Base-by-base conservation (phyloP, 2,113 vertebrate species). In the Poeciliopsis prolifica region DNA sequence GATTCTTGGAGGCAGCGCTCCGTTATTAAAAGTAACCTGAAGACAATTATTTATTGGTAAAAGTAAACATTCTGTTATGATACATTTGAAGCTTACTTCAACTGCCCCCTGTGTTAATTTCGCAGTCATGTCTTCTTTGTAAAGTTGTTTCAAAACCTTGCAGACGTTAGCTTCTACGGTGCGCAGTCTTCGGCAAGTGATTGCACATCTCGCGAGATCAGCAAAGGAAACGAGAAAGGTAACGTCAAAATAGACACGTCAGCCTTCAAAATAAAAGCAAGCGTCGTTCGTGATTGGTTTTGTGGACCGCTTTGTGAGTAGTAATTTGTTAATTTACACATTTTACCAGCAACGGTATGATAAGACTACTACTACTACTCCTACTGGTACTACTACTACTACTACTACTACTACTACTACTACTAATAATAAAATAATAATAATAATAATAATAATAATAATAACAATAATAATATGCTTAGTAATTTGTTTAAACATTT, bases 91-190 rank as follows among this genome's bases (percentile, higher is more conserved):
- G 51, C 80, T 85, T 85, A 92, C 92, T 72, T 87, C 68, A 62
- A 92, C 15, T 8, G 92, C 92, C 69, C 91, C 91, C 29, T 73
- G 22, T 10, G 92, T 87, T 22, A 92, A 83, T 35, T 7, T n/a
- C 0, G 60, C 33, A 62, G 30, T 69, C 90, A 93, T 93, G 2
- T 73, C 29, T 29, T 4, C 1, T 4, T 9, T 0, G 7, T 33
- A 70, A 65, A 65, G 44, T 37, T 13, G 31, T 17, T 65, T 0
- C 5, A 0, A 71, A 68, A 66, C 0, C 14, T 1, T 15, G 24
- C 12, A 70, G 13, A 78, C 17, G 30, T 44, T 3, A 7, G 54
- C 5, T 28, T 42, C 13, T 54, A 4, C 30, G 0, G 0, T 66
- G 7, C 8, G 12, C 4, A n/a, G 7, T 12, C 3, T 4, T 0